Base-by-base conservation (phyloP, 2,797 vertebrate genomes). In the Fratercula arctica region DNA sequence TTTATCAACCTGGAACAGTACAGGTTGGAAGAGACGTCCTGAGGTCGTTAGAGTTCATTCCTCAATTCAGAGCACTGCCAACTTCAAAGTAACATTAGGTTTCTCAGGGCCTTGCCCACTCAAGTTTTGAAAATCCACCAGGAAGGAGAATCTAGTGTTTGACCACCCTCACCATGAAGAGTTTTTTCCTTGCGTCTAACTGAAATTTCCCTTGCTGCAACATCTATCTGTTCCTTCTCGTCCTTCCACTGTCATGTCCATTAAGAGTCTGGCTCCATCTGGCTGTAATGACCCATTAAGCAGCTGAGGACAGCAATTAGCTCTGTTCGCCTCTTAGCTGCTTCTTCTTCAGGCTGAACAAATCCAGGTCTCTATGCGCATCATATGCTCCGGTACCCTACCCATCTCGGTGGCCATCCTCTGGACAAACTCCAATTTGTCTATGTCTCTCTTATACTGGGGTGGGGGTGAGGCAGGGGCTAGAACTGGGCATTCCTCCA, bases 211-310 rank as follows among this genome's bases (percentile, higher is more conserved):
- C 76, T 88, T 81, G 68, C 61, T 84, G 57, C 69, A 86, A 59
- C 41, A 87, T 56, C 75, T 92, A 19, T 60, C 26, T 78, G 11
- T 78, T 74, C 79, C 60, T 56, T 91, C 56, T 75, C 1, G 1
- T 83, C 64, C 87, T 78, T 94, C 86, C 57, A 31, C 68, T 77
- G 68, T 83, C 56, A 18, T 45, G 72, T 74, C 81, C 91, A 91
- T 96, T 81, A 87, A 66, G 15, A 76, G 51, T 31, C 81, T 87
- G 79, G 57, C 82, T 94, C 85, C 87, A 94, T 89, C 82, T 95
- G 85, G 53, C 60, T 94, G 69, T 80, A 95, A 95, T 60, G 89
- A 87, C 20, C 83, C 91, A 91, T 92, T 93, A 94, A 90, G 85
- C 64, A 87, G 72, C 60, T 53, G 89, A 83, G 79, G 85, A 95